These are phyloP conservation scores for Periphyllus acericola DNA, from an alignment of 2,888 invertebrate species.

Conservation along the genomic window DNA sequence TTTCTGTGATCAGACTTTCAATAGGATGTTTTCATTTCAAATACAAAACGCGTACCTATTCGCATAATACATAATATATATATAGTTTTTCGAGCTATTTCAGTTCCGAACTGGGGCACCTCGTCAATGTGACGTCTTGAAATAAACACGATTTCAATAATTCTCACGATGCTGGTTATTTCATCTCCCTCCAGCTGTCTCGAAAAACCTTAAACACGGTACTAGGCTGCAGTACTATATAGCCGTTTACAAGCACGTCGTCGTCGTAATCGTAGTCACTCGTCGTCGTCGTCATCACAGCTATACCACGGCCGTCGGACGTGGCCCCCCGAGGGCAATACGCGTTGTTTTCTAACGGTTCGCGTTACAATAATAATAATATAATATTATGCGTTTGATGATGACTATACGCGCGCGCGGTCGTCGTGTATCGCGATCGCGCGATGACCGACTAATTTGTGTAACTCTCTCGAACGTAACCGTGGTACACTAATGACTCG, in stretches of 20 bases:
- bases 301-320: background rate
- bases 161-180: background rate
- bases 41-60: too few relatives aligned
- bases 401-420: background rate
- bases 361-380: background rate
- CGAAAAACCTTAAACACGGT: background rate
- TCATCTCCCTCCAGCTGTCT: background rate
- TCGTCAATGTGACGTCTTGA: too few relatives aligned
- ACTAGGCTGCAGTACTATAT: background rate
- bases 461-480: slow-evolving; percentile 7
- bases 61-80: too few relatives aligned
- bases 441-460: slow-evolving; percentile 14
- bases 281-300: background rate
- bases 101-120: too few relatives aligned
- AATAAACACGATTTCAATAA: background rate
- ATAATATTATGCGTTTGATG: too few relatives aligned
- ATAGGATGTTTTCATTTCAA: too few relatives aligned
- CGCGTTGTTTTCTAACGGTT: background rate
- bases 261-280: background rate
- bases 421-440: background rate
- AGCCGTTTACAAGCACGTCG: background rate
- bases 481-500: background rate
- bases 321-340: background rate
- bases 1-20: too few relatives aligned
- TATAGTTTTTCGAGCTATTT: too few relatives aligned